Conservation (phyloP, 2,888 invertebrate species). For the Sminthurides aquaticus region DNA sequence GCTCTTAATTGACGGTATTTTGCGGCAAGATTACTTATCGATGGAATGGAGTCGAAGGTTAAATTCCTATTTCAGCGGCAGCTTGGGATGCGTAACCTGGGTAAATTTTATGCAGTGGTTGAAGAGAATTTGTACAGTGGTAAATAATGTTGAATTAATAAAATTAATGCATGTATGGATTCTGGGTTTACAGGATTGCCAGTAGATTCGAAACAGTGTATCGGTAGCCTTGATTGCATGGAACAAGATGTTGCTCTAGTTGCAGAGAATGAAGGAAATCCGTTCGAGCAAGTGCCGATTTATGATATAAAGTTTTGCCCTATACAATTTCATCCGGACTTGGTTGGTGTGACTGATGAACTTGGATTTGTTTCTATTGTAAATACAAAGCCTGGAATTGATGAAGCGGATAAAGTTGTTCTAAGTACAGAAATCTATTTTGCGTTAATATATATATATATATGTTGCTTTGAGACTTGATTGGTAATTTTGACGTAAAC, state of each 20-base stretch:
- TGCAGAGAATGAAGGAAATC: conserved; percentile 25
- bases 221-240: conserved; percentile 1
- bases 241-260: neutral
- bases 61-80: neutral
- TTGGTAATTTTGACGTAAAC: too few species aligned
- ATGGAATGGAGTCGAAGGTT: neutral
- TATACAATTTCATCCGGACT: conserved; percentile 58
- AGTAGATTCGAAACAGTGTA: conserved; percentile 1
- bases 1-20: neutral
- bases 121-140: neutral
- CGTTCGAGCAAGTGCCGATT: conserved; percentile 55
- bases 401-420: conserved; percentile 17
- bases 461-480: conserved; percentile 21
- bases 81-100: neutral
- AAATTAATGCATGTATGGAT: neutral
- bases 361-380: conserved; percentile 63
- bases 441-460: conserved; percentile 9
- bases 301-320: conserved; percentile 73
- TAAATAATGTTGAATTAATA: neutral
- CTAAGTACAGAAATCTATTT: conserved; percentile 8
- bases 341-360: conserved; percentile 76
- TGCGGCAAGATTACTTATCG: neutral
- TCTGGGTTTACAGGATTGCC: neutral
- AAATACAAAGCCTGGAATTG: conserved; percentile 45
- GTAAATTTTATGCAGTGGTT: neutral